Conservation (phyloP, 2,888 invertebrate genomes). For the Dicycla oo region DNA sequence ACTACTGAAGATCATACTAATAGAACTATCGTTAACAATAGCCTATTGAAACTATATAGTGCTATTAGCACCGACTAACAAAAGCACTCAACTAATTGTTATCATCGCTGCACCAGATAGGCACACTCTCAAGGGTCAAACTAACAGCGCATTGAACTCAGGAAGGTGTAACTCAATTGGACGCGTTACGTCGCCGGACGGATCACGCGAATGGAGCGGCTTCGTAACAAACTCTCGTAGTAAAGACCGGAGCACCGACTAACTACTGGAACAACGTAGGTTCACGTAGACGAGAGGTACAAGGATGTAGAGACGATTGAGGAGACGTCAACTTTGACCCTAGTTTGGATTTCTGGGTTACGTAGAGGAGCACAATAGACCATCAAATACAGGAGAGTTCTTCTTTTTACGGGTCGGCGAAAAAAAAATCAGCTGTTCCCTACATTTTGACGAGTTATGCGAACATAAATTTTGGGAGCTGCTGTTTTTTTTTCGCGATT, state of each 20-base stretch:
- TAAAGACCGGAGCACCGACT: conserved; percentile 57
- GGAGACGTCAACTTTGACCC: not conserved
- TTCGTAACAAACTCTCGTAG: conserved; percentile 59
- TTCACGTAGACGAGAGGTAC: conserved; percentile 27
- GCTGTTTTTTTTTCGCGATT: no score
- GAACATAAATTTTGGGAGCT: no score
- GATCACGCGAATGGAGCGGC: conserved; percentile 51
- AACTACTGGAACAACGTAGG: conserved; percentile 63
- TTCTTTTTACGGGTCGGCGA: not conserved
- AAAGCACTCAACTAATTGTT: conserved; percentile 15
- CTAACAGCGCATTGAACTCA: conserved; percentile 27
- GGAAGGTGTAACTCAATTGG: conserved; percentile 57
- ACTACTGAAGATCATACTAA: not conserved
- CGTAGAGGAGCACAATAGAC: not conserved
- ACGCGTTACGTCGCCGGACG: conserved; percentile 35
- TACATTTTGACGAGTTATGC: no score
- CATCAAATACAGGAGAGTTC: not conserved
- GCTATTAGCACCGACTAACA: not conserved
- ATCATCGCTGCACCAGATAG: not conserved
- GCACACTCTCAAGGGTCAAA: conserved; percentile 20
- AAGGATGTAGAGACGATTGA: conserved; percentile 21
- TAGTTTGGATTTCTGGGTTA: not conserved
- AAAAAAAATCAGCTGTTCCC: no score
- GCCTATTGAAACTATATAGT: not conserved
- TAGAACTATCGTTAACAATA: conserved; percentile 1